Percentiles rank a stretch among this genome's conserved stretches.
These are phyloP conservation scores for Pseudachorutes palmiensis DNA, from an alignment of 1,140 invertebrate genomes.

Conservation along the genomic window DNA sequence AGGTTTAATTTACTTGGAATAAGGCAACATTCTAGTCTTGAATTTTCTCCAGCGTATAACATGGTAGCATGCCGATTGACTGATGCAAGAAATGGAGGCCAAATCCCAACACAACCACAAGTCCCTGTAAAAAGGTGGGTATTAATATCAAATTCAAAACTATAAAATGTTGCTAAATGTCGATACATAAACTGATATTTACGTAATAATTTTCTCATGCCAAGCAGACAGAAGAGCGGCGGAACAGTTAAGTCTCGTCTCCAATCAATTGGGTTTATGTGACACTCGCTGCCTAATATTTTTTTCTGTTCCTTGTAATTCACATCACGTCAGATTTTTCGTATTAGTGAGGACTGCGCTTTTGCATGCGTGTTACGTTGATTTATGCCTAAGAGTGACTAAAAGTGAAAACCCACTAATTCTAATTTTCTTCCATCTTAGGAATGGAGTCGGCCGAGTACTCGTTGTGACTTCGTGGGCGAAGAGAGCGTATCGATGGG, in stretches of 20 bases:
- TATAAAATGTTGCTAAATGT: too few species aligned
- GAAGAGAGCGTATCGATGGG: slow-evolving; percentile 38
- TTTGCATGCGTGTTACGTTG: not conserved
- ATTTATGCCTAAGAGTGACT: slow-evolving; percentile 2
- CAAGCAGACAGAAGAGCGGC: slow-evolving; percentile 33
- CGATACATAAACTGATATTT: too few species aligned
- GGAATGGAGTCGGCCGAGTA: slow-evolving; percentile 39
- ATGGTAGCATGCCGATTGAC: slow-evolving; percentile 92
- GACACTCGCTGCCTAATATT: too few species aligned
- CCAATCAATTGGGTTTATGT: too few species aligned
- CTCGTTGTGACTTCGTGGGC: slow-evolving; percentile 39
- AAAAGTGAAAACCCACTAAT: slow-evolving; percentile 3
- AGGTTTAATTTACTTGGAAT: not conserved
- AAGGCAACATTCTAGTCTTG: not conserved
- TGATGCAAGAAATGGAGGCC: slow-evolving; percentile 76
- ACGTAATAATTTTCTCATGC: slow-evolving; percentile 2
- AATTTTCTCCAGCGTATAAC: slow-evolving; percentile 69
- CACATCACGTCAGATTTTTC: too few species aligned
- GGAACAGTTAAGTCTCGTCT: slow-evolving; percentile 30
- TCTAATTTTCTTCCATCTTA: slow-evolving; percentile 15
- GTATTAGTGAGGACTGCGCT: too few species aligned
- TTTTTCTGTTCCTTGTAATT: slow-evolving; percentile 9
- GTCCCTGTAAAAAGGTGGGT: slow-evolving; percentile 70
- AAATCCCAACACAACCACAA: slow-evolving; percentile 61
- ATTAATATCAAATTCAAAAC: too few species aligned